Evolutionary conservation across 2,888 invertebrate species (phyloP).

Genomic region (Ceriagrion tenellum): DNA sequence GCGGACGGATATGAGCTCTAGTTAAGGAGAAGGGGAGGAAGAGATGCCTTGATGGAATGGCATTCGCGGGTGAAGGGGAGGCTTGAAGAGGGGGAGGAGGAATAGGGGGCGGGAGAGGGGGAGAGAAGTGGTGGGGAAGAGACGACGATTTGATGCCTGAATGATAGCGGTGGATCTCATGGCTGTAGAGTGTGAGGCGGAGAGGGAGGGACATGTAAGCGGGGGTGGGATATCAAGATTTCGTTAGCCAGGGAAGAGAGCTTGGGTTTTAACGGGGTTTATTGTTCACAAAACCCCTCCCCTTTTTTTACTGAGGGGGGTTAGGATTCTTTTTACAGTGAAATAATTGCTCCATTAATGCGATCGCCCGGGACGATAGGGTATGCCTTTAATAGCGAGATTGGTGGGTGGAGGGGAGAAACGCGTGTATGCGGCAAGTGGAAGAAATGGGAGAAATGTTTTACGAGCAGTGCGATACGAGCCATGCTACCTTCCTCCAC

Average conservation of each 20-base stretch:
- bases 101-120: background rate
- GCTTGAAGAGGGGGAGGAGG: background rate
- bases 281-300: conserved; percentile 40
- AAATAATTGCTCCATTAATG: conserved; percentile 60
- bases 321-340: conserved; percentile 28
- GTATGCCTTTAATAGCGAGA: conserved; percentile 3
- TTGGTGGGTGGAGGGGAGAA: no score
- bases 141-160: conserved; percentile 60
- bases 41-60: background rate
- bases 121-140: background rate
- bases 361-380: conserved; percentile 24
- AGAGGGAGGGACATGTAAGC: background rate
- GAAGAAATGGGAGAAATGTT: conserved; percentile 28
- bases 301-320: background rate
- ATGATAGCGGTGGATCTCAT: conserved; percentile 52
- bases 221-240: conserved; percentile 27
- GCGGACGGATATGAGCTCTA: conserved; percentile 52
- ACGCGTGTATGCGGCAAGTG: background rate
- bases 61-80: background rate
- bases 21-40: background rate
- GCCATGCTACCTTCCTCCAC: background rate
- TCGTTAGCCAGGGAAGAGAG: background rate
- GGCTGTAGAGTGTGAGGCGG: background rate
- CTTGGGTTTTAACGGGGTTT: conserved; percentile 44
- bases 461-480: conserved; percentile 23